A percentile compares a stretch with the other conserved stretches of the same genome.
Evolutionary conservation across 1,140 invertebrate genomes (phyloP).

Genomic region (Drosophila ogumai): DNA sequence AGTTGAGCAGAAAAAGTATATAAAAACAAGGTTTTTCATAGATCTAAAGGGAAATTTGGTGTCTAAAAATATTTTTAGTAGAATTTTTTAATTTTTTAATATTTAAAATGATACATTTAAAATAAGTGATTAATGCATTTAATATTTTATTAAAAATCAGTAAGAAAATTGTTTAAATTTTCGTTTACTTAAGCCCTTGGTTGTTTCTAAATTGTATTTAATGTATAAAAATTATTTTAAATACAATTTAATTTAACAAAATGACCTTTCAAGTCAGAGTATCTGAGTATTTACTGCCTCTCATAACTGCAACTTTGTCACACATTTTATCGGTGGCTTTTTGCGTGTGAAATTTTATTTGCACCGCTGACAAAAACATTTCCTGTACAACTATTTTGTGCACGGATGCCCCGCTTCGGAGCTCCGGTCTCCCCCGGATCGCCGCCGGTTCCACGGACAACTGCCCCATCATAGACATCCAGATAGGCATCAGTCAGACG

Average conservation of each 20-base stretch:
- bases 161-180: no score
- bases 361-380: conserved; percentile 61
- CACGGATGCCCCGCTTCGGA: conserved; percentile 56
- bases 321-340: conserved; percentile 58
- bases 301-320: conserved; percentile 60
- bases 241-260: neutral
- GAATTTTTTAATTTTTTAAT: no score
- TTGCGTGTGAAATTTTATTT: conserved; percentile 57
- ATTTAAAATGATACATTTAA: no score
- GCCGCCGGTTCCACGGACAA: conserved; percentile 10
- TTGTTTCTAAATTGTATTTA: neutral
- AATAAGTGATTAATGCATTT: no score
- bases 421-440: conserved; percentile 2
- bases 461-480: conserved; percentile 33
- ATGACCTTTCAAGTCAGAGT: neutral
- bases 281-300: neutral
- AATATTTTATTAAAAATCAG: no score
- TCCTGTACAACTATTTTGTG: conserved; percentile 67
- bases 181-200: no score
- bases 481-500: conserved; percentile 60
- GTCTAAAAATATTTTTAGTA: neutral
- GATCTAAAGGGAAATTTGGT: neutral
- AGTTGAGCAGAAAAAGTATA: neutral
- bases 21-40: neutral
- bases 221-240: neutral